phyloP scores from a whole-genome alignment of 2,888 invertebrate species.

The Xestia rhomboidea region DNA sequence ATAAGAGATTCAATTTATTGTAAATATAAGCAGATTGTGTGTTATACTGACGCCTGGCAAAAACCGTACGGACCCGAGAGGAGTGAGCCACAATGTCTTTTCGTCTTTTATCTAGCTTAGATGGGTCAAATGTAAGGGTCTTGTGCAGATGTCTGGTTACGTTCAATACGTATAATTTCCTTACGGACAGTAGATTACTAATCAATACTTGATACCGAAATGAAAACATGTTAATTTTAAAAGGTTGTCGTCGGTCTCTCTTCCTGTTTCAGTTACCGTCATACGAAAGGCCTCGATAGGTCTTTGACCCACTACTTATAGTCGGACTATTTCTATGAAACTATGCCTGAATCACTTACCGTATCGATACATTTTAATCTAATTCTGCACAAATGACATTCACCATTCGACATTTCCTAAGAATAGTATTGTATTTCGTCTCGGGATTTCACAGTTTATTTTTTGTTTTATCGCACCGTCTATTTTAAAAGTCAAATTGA shows the following conservation, averaged over 20 bases:
- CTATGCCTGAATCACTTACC: slow-evolving; percentile 37
- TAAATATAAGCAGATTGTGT: too few relatives aligned
- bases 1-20: too few relatives aligned
- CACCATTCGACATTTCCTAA: slow-evolving; percentile 40
- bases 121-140: too few relatives aligned
- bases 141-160: too few relatives aligned
- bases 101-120: too few relatives aligned
- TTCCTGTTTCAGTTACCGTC: slow-evolving; percentile 21
- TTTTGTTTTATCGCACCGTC: slow-evolving; percentile 38
- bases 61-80: too few relatives aligned
- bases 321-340: slow-evolving; percentile 23
- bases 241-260: not conserved
- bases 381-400: slow-evolving; percentile 51
- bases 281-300: slow-evolving; percentile 17
- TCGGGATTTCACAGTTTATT: slow-evolving; percentile 42
- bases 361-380: slow-evolving; percentile 52
- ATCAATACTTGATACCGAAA: not conserved
- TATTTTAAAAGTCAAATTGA: slow-evolving; percentile 30
- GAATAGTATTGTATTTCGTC: slow-evolving; percentile 40
- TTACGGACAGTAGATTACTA: too few relatives aligned
- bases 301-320: slow-evolving; percentile 28
- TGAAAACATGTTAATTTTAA: not conserved
- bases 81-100: too few relatives aligned
- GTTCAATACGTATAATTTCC: too few relatives aligned
- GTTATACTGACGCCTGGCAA: too few relatives aligned